Percentiles rank a stretch among this genome's conserved stretches.
Evolutionary conservation across 2,797 vertebrate genomes (phyloP).

Genomic region (Argyrosomus regius): DNA sequence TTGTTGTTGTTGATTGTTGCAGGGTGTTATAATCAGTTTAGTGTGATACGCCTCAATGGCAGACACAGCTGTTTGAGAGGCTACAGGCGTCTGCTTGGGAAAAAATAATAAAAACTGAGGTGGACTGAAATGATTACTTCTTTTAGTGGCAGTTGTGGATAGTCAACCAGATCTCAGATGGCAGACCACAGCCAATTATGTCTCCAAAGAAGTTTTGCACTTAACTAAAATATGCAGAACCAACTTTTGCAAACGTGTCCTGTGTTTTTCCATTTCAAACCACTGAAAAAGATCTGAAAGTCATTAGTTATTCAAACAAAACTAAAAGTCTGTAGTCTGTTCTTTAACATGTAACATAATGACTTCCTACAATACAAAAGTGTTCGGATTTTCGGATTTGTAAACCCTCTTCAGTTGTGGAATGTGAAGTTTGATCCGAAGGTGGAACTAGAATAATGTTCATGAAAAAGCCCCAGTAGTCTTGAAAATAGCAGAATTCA

Average conservation of each 20-base stretch:
- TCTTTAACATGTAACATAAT: not conserved
- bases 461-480: not conserved
- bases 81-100: conserved; percentile 72
- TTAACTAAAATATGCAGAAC: conserved; percentile 14
- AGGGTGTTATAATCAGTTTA: conserved; percentile 83
- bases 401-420: not conserved
- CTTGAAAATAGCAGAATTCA: not conserved
- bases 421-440: not conserved
- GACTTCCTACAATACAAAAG: not conserved
- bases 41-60: conserved; percentile 72
- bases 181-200: not conserved
- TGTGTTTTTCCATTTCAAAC: not conserved
- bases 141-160: conserved; percentile 50
- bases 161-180: conserved; percentile 13
- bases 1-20: conserved; percentile 74
- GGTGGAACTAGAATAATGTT: not conserved
- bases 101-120: conserved; percentile 63
- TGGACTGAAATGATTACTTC: conserved; percentile 55
- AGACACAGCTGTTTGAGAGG: conserved; percentile 84
- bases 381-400: not conserved
- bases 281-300: not conserved
- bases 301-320: not conserved
- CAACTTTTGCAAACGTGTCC: not conserved
- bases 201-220: not conserved
- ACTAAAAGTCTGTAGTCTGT: not conserved